Conservation (phyloP, 2,113 vertebrate genomes). For the Carollia perspicillata region DNA sequence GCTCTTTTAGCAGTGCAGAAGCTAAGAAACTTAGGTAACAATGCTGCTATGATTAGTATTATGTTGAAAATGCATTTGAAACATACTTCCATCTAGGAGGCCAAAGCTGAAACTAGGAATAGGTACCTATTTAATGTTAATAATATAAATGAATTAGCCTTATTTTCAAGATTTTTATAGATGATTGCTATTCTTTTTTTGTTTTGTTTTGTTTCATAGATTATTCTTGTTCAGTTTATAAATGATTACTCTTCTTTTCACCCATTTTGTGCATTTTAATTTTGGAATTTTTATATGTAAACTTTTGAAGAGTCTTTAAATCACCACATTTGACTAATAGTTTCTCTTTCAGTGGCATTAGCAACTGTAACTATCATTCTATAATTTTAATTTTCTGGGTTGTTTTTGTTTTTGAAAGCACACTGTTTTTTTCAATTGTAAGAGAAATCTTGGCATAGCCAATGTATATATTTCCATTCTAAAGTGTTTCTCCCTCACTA, state of each 20-base stretch:
- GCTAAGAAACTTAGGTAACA: constrained; percentile 24
- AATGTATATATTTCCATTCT: constrained; percentile 34
- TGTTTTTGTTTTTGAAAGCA: neutral
- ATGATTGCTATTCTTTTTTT: constrained; percentile 27
- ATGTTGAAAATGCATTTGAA: constrained; percentile 31
- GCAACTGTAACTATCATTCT: neutral
- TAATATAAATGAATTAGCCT: constrained; percentile 41
- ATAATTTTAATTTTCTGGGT: constrained; percentile 42
- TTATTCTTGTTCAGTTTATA: neutral
- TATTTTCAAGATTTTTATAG: constrained; percentile 62
- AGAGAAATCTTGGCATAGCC: constrained; percentile 43
- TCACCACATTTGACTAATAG: neutral
- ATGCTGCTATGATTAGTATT: constrained; percentile 63
- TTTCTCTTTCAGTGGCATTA: constrained; percentile 1
- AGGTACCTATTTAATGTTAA: constrained; percentile 58
- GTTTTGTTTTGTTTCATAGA: too few relatives aligned
- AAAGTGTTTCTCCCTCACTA: neutral
- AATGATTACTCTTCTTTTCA: constrained; percentile 38
- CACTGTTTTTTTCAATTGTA: neutral
- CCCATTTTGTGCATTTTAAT: constrained; percentile 66
- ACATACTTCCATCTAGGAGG: constrained; percentile 37
- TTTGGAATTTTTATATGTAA: constrained; percentile 44
- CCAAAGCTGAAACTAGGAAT: constrained; percentile 44
- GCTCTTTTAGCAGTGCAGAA: constrained; percentile 15
- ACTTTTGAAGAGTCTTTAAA: neutral